Conservation (phyloP, 1,140 invertebrate genomes). For the Formica exsecta region DNA sequence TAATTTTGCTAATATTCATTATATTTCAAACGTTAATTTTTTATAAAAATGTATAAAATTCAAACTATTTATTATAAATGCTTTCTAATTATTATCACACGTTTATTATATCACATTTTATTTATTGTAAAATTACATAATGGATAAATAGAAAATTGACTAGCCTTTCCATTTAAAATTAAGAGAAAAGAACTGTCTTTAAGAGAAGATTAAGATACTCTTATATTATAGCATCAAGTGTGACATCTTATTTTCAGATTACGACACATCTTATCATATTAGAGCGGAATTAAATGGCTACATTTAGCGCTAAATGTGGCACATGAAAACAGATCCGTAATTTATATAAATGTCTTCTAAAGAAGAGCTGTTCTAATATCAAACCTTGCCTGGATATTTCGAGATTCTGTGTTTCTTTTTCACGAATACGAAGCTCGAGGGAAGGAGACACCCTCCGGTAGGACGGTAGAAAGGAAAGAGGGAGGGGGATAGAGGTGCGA, state of each 20-base stretch:
- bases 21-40: neutral
- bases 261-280: neutral
- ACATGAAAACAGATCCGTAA: neutral
- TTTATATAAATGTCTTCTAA: slow-evolving; percentile 2
- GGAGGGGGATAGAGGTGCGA: neutral
- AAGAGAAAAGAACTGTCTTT: neutral
- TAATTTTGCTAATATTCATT: slow-evolving; percentile 15
- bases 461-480: too few species aligned
- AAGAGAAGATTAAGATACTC: neutral
- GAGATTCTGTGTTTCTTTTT: slow-evolving; percentile 29
- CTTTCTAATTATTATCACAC: neutral
- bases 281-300: neutral
- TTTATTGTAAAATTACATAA: too few species aligned
- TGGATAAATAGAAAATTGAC: neutral
- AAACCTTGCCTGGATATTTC: slow-evolving; percentile 44
- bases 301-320: slow-evolving; percentile 6
- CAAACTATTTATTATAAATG: neutral
- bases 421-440: slow-evolving; percentile 48
- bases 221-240: neutral
- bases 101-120: neutral
- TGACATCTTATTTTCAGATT: neutral
- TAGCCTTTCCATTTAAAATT: neutral
- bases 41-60: neutral
- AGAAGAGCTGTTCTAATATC: slow-evolving; percentile 17
- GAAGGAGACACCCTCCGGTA: slow-evolving; percentile 35